Base-by-base conservation (phyloP, 2,113 vertebrate genomes). In the Zosterops pallidus region DNA sequence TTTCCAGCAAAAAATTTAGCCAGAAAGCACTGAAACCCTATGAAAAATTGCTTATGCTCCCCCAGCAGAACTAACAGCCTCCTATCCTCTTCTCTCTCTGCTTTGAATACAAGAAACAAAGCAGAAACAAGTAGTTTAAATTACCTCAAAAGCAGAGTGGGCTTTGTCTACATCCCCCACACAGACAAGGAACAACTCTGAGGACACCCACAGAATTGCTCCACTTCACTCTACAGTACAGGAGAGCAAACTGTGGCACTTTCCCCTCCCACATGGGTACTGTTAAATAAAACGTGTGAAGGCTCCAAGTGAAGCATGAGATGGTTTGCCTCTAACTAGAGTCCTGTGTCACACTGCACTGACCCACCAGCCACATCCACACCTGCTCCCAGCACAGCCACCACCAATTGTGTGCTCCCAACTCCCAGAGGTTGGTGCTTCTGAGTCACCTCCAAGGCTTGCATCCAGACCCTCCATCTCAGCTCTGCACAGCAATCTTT, bases 281-380 rank as follows among this genome's bases (percentile, higher is more conserved):
- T 39, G 56, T 5, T 28, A 12, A 80, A 56, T 11, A 6, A 50
- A n/a, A 55, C 0, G 9, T 9, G 64, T 19, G 57, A 81, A 63
- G 35, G 47, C n/a, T 91, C 35, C 28, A 68, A 19, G 14, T 65
- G 57, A 62, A 80, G n/a, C 13, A 17, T 1, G 14, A 4, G 26
- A 7, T 3, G 20, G 44, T 37, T 28, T 47, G 47, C 33, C 52
- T 57, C 57, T 15, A 19, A 39, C 4, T 0, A 39, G 46, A 57
- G 18, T 2, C 62, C 31, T 2, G 2, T 33, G 75, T 37, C 31
- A n/a, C 14, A 8, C 21, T 5, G 17, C 37, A 3, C 39, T 15
- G 41, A 16, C 37, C 10, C 14, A 15, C 4, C 3, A 2, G 55
- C 10, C 11, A 1, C 28, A 13, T 31, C 28, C 1, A 0, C 6